Evolutionary conservation across 2,797 vertebrate species (phyloP).

Genomic region (Gymnocypris eckloni): DNA sequence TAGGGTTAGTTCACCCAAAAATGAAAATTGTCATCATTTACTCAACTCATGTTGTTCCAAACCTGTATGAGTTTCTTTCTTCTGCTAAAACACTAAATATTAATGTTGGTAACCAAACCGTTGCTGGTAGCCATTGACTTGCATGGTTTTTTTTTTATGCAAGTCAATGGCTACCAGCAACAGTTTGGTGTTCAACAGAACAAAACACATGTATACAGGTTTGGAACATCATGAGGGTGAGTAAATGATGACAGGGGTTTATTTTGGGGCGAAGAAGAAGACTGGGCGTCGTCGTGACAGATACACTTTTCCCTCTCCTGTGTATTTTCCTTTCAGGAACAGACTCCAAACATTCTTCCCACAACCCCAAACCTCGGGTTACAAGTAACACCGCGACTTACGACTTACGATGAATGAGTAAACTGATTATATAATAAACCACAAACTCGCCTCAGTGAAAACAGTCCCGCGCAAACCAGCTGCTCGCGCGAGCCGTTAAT

Average conservation of each 20-base stretch:
- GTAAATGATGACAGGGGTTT: neutral
- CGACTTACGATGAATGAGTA: too few relatives aligned
- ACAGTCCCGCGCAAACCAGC: constrained; percentile 20
- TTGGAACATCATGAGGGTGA: neutral
- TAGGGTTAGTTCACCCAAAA: neutral
- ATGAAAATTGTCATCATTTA: neutral
- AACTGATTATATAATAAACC: constrained; percentile 31
- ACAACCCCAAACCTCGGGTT: neutral
- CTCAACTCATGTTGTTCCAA: neutral
- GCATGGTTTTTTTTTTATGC: too few relatives aligned
- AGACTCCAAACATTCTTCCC: constrained; percentile 18
- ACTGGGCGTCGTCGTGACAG: neutral
- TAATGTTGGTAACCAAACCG: neutral
- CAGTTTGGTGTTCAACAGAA: neutral
- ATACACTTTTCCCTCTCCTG: constrained; percentile 12
- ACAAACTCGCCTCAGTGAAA: constrained; percentile 13
- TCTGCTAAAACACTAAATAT: neutral
- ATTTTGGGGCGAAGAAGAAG: constrained; percentile 51
- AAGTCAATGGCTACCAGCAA: neutral
- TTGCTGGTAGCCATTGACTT: neutral
- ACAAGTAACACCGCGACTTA: neutral
- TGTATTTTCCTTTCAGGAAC: constrained; percentile 15
- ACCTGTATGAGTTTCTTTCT: neutral
- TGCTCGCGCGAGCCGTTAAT: constrained; percentile 62
- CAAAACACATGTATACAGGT: neutral